Percentiles rank a stretch among this genome's conserved stretches.
These are phyloP conservation scores for Bubo blakistoni DNA, from an alignment of 2,113 vertebrate species.

Conservation along the genomic window DNA sequence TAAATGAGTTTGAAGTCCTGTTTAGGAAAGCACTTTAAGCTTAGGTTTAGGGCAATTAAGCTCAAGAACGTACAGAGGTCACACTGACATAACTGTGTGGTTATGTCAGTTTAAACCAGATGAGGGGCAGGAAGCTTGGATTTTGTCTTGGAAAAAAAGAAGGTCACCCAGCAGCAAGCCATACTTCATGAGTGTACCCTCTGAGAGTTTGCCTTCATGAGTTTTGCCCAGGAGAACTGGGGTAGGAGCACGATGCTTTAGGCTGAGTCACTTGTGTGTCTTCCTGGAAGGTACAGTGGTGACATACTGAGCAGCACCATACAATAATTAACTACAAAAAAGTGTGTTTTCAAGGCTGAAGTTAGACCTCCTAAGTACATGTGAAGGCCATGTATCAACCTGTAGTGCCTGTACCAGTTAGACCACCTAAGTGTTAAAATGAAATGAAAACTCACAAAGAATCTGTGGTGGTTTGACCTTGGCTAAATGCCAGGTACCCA, in stretches of 20 bases:
- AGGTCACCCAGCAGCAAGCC: neutral
- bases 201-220: neutral
- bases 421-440: neutral
- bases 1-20: neutral
- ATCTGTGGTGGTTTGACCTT: no score
- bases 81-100: neutral
- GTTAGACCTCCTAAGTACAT: neutral
- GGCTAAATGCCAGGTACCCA: no score
- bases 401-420: neutral
- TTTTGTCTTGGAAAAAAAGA: neutral
- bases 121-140: neutral
- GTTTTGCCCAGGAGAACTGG: neutral
- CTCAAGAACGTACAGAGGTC: neutral
- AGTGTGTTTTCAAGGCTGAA: neutral
- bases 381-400: neutral
- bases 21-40: slow-evolving; percentile 1
- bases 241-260: neutral
- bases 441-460: neutral
- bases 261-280: neutral
- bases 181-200: neutral
- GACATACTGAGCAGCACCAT: accelerated
- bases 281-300: neutral
- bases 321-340: neutral
- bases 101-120: neutral
- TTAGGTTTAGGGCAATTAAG: neutral